Percentiles rank a stretch among this genome's conserved stretches.
These are phyloP conservation scores for Drymodes brunneopygia DNA, from an alignment of 2,113 vertebrate species.

Conservation along the genomic window DNA sequence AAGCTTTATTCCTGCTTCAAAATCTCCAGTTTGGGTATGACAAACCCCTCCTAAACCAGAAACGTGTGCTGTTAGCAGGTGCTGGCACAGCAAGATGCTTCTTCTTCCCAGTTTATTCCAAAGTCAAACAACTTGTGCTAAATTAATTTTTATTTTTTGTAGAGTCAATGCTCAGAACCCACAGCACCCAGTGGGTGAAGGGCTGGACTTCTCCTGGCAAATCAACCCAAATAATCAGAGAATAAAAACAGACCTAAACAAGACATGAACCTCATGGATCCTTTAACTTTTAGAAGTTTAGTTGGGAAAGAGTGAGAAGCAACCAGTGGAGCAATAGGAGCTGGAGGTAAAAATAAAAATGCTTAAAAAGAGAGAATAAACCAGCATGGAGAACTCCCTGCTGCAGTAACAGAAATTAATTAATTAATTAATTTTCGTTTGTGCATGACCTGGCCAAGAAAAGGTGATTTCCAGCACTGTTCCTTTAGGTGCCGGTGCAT, in stretches of 20 bases:
- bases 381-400: neutral
- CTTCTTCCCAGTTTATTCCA: neutral
- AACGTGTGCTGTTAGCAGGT: neutral
- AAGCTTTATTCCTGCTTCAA: neutral
- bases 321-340: neutral
- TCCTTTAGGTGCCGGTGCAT: accelerated
- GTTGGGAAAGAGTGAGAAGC: neutral
- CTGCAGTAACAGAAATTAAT: neutral
- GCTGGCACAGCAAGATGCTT: neutral
- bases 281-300: neutral
- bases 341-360: neutral
- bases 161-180: neutral
- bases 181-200: neutral
- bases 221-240: neutral
- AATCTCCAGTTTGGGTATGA: neutral
- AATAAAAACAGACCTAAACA: neutral
- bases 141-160: neutral
- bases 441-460: too few relatives aligned
- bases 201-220: neutral
- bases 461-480: neutral
- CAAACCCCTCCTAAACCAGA: neutral
- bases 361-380: neutral
- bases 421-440: too few relatives aligned
- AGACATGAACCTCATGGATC: neutral
- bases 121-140: neutral